Percentiles rank a stretch among this genome's conserved stretches.
These are phyloP conservation scores for Pseudocheirus occidentalis DNA, from an alignment of 2,797 vertebrate species.

Conservation along the genomic window DNA sequence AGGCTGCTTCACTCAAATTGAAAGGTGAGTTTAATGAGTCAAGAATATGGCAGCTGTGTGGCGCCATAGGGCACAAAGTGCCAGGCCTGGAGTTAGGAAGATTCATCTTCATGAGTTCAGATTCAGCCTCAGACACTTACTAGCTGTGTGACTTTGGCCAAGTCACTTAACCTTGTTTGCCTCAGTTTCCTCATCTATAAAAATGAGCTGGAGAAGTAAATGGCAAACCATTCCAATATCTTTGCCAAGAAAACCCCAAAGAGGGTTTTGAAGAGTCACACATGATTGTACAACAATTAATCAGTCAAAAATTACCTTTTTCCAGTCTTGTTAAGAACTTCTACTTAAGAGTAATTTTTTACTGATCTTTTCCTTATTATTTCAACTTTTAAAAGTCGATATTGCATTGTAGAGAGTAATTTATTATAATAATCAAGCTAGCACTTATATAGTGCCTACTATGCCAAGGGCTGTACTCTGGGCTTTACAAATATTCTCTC, in stretches of 20 bases:
- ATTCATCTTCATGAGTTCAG: too few species aligned
- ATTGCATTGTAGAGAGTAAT: neutral
- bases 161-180: neutral
- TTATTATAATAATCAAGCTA: neutral
- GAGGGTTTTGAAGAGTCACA: neutral
- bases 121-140: too few species aligned
- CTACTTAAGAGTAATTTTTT: neutral
- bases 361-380: neutral
- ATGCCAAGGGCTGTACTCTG: neutral
- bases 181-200: neutral
- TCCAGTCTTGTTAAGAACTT: neutral
- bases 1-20: neutral
- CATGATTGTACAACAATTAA: neutral
- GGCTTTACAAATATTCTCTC: neutral
- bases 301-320: neutral
- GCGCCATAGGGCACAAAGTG: too few species aligned
- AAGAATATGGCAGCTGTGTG: neutral
- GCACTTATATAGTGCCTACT: neutral
- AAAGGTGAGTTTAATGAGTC: neutral
- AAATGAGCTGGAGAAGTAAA: neutral
- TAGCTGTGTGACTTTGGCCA: too few species aligned
- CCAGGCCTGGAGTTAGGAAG: too few species aligned
- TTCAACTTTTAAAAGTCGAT: neutral
- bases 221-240: neutral
- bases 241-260: neutral